phyloP scores from a whole-genome alignment of 2,113 vertebrate species.

The Globicephala melas region DNA sequence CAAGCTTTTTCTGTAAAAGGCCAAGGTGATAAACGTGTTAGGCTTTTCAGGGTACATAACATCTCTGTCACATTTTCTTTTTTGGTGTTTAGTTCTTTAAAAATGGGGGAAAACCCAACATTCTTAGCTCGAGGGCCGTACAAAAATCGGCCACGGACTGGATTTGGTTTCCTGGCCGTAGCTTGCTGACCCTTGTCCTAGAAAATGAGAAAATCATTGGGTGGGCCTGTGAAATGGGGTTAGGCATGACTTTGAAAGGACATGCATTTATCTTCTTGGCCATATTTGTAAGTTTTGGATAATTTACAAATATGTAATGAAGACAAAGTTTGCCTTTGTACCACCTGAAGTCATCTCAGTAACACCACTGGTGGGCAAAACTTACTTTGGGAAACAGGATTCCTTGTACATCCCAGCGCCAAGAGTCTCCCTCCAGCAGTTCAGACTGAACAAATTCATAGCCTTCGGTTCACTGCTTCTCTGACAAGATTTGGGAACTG shows the following conservation, averaged over 20 bases:
- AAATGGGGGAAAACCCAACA: not conserved
- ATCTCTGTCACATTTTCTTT: not conserved
- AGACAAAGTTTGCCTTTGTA: not conserved
- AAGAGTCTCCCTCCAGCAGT: not conserved
- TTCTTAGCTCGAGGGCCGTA: not conserved
- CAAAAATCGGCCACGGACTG: too few species aligned
- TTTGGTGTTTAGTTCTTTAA: not conserved
- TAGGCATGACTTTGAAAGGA: not conserved
- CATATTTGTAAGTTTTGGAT: not conserved
- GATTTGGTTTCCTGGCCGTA: not conserved
- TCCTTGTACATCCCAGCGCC: not conserved
- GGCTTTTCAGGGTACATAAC: not conserved
- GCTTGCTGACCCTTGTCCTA: not conserved
- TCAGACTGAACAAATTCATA: not conserved
- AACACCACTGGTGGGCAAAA: too few species aligned
- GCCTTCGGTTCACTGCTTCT: not conserved
- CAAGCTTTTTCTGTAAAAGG: not conserved
- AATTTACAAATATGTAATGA: not conserved
- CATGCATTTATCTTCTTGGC: not conserved
- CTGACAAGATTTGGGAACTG: not conserved
- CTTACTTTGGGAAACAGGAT: not conserved
- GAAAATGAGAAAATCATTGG: not conserved
- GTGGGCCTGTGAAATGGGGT: too few species aligned
- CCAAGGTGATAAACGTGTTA: not conserved
- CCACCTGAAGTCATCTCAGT: not conserved